Percentiles rank a stretch among this genome's conserved stretches.
Conservation (phyloP, 2,888 invertebrate species). For the Drosophila fulvimacula region DNA sequence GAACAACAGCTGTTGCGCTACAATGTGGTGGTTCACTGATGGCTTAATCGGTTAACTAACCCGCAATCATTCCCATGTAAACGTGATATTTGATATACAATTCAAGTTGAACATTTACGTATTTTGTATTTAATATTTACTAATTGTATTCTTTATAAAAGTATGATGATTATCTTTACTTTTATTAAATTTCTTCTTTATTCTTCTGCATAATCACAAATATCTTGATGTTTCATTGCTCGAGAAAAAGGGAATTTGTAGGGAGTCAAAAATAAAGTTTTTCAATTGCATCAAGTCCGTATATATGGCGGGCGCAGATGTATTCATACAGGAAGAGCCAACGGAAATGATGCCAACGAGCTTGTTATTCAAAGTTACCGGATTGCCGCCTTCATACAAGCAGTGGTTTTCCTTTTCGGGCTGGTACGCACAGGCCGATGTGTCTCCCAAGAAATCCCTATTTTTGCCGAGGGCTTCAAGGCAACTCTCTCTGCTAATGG, state of each 20-base stretch:
- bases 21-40: background rate
- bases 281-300: constrained; percentile 31
- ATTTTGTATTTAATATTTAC: background rate
- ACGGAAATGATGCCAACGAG: constrained; percentile 44
- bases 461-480: rapidly evolving
- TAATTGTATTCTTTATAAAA: background rate
- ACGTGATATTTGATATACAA: constrained; percentile 3
- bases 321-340: constrained; percentile 38
- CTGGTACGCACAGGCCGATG: constrained; percentile 4
- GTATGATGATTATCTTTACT: background rate
- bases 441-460: constrained; percentile 1
- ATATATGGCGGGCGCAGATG: constrained; percentile 33
- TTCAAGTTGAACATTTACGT: background rate
- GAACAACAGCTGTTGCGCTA: constrained; percentile 10
- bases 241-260: background rate
- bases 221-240: background rate
- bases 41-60: background rate
- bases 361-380: background rate
- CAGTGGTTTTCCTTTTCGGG: background rate
- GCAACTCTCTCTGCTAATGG: background rate
- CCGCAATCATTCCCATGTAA: background rate
- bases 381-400: constrained; percentile 3
- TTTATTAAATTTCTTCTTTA: rapidly evolving
- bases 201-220: too few relatives aligned
- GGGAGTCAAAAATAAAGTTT: constrained; percentile 1